Evolutionary conservation across 1,140 invertebrate genomes (phyloP).

Genomic region (Microplitis demolitor): DNA sequence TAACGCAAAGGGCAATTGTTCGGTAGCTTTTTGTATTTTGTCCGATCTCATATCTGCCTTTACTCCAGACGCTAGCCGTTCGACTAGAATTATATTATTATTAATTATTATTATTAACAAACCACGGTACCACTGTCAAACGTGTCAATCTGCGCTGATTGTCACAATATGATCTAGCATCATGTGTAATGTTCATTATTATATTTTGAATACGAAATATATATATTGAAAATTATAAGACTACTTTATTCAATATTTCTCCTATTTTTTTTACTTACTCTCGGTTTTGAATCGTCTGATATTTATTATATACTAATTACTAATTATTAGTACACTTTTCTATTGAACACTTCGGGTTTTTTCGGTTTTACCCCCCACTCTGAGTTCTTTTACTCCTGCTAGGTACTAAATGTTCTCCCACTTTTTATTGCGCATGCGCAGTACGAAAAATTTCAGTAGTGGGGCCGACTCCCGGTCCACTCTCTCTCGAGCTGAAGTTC

Average conservation of each 20-base stretch:
- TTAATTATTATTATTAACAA: too few relatives aligned
- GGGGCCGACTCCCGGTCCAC: too few relatives aligned
- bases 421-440: too few relatives aligned
- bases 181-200: constrained; percentile 60
- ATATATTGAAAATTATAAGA: constrained; percentile 46
- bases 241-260: neutral
- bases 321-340: too few relatives aligned
- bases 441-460: too few relatives aligned
- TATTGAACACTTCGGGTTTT: too few relatives aligned
- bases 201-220: constrained; percentile 61
- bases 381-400: too few relatives aligned
- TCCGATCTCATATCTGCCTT: constrained; percentile 53
- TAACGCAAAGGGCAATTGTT: constrained; percentile 22
- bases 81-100: constrained; percentile 36
- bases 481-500: too few relatives aligned
- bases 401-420: too few relatives aligned
- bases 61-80: constrained; percentile 47
- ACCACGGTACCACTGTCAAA: constrained; percentile 42
- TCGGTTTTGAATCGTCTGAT: neutral
- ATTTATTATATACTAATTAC: too few relatives aligned
- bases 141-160: constrained; percentile 49
- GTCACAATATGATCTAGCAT: constrained; percentile 51
- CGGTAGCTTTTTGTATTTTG: constrained; percentile 45
- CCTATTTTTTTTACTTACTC: neutral
- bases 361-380: too few relatives aligned